phyloP scores from a whole-genome alignment of 2,888 invertebrate species.

The Crioceris asparagi region DNA sequence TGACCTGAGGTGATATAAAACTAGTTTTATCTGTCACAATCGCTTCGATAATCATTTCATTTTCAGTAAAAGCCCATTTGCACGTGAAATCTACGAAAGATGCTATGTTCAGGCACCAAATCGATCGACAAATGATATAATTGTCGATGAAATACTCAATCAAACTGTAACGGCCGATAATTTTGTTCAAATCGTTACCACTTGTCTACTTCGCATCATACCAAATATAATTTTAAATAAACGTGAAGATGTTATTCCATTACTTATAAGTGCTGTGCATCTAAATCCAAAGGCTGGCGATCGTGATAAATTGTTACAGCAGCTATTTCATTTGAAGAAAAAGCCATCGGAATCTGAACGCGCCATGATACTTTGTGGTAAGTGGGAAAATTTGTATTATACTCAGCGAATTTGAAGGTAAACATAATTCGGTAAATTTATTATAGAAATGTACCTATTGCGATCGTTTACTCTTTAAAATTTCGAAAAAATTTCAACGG shows the following conservation, averaged over 20 bases:
- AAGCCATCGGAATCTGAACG: conserved; percentile 57
- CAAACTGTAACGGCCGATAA: conserved; percentile 34
- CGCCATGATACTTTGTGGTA: conserved; percentile 44
- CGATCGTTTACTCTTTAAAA: too few relatives aligned
- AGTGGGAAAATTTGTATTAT: too few relatives aligned
- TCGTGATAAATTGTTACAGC: conserved; percentile 52
- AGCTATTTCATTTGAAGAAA: conserved; percentile 61
- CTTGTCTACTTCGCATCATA: conserved; percentile 50
- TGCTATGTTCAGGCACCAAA: conserved; percentile 39
- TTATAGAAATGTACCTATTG: too few relatives aligned
- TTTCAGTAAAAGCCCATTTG: conserved; percentile 45
- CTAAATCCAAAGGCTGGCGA: conserved; percentile 47
- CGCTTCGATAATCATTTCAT: too few relatives aligned
- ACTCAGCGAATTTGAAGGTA: too few relatives aligned
- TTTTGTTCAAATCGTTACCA: conserved; percentile 43
- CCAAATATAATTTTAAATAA: conserved; percentile 59
- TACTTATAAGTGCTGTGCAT: conserved; percentile 50
- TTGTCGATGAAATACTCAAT: conserved; percentile 34
- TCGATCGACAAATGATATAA: conserved; percentile 30
- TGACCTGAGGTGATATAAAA: conserved; percentile 10
- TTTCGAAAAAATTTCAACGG: too few relatives aligned
- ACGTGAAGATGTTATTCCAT: conserved; percentile 57
- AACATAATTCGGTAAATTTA: conserved; percentile 1
- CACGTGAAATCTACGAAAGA: conserved; percentile 42
- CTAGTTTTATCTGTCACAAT: too few relatives aligned